These are phyloP conservation scores for Machimus atricapillus DNA, from an alignment of 2,888 invertebrate species.

Conservation along the genomic window DNA sequence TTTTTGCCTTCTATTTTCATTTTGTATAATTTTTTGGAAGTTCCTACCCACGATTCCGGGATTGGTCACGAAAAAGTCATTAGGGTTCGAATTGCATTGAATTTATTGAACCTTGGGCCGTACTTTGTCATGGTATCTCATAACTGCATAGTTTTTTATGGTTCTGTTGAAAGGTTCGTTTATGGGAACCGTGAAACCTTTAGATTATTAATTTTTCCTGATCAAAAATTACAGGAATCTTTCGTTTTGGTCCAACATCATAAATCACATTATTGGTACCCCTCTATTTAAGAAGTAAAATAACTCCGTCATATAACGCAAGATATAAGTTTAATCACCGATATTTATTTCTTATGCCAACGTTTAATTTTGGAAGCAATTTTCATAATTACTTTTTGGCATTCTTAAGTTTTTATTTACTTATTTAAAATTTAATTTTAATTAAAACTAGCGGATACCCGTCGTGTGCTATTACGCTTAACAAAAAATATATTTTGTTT, in stretches of 20 bases:
- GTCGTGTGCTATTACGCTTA: too few relatives aligned
- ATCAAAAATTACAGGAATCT: not conserved
- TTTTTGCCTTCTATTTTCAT: not conserved
- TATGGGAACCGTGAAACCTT: not conserved
- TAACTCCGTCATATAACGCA: too few relatives aligned
- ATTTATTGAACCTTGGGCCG: not conserved
- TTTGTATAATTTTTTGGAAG: not conserved
- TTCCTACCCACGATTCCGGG: not conserved
- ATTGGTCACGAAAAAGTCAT: not conserved
- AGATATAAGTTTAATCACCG: too few relatives aligned
- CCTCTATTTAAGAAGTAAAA: too few relatives aligned
- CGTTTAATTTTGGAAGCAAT: too few relatives aligned
- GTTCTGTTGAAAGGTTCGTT: not conserved
- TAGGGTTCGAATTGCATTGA: not conserved
- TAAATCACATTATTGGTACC: not conserved
- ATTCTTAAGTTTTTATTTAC: too few relatives aligned
- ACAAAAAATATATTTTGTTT: too few relatives aligned
- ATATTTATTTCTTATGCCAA: too few relatives aligned
- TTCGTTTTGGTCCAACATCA: not conserved
- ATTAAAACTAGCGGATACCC: too few relatives aligned
- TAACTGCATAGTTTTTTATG: not conserved
- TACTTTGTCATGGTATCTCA: not conserved
- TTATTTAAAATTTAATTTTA: too few relatives aligned
- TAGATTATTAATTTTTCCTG: not conserved
- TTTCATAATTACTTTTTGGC: too few relatives aligned